Evolutionary conservation across 2,113 vertebrate genomes (phyloP), one percentile per base, ranked within the genome.

Genomic region (Sapayoa aenigma): DNA sequence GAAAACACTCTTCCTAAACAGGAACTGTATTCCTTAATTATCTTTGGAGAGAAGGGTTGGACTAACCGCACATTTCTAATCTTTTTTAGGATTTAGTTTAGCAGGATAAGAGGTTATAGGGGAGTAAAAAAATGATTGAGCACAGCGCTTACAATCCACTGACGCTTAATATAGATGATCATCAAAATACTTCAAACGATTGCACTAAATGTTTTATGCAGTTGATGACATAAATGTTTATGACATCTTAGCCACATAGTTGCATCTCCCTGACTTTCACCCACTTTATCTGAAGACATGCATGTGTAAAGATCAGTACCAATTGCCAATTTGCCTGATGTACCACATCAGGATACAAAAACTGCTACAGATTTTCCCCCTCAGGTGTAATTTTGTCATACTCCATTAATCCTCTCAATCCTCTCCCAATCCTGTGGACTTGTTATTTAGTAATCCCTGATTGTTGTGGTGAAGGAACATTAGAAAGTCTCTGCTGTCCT

Each of bases 401-500:
- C 96, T 98, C 96, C 98, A 99, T 99, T 98, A 98, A 98, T 98
- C 98, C 98, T 97, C 97, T 98, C 98, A 98, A 98, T 98, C 92
- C 98, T 98, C 97, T 92, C 82, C 95, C 96, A 95, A 67, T 94
- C 96, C 84, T 88, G 67, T 81, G 63, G 89, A 94, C 97, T 87
- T 96, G 89, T 94, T 97, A 69, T 92, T 93, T 91, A 97, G 98
- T 98, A 98, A 99, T 98, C 98, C 95, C 96, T 96, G 98, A 98
- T 97, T 98, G 98, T 98, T 97, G 97, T 98, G 96, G 96, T 92
- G 97, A 98, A 98, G 98, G 97, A 98, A 98, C 97, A 98, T 96
- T 98, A 96, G 96, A 98, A 98, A 98, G 93, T 97, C 97, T 98
- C 97, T 97, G 89, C 96, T 97, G 94, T 98, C 97, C 73, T 72